Evolutionary conservation across 2,797 vertebrate species (phyloP), one percentile per base, ranked within the genome.

Genomic region (Cuculus canorus): DNA sequence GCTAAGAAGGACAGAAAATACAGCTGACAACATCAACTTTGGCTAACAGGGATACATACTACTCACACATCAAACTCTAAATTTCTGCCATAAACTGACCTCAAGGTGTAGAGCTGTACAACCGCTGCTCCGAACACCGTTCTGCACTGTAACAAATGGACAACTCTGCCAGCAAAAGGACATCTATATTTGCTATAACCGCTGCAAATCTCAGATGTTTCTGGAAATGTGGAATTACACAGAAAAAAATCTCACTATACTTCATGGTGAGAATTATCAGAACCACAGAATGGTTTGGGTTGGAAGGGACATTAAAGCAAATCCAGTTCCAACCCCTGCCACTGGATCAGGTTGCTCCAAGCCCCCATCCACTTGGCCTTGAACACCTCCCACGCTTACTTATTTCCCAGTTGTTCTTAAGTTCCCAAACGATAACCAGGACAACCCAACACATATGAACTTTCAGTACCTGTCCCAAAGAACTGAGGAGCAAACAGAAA

Each of bases 1-100:
- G 73, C 52, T 82, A 48, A 57, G 65, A 72, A 84, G 48, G 64
- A 68, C 79, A 59, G 90, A 57, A 92, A 84, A 90, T 6, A 82
- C 1, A 94, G 60, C 54, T 43, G 63, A 69, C 54, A 66, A 28
- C 63, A 60, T 1, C 32, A 59, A 45, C 73, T 70, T 52, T 32
- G 39, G 70, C 27, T 76, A 59, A 92, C 14, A 35, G 41, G 66
- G 77, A 57, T 17, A 45, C n/a, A 50, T 8, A 45, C 24, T 33
- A 53, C 15, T 39, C 33, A 48, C 65, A 27, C 32, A 35, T 18
- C 18, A 39, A 13, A 41, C 39, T 73, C 47, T 39, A 61, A 11
- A 71, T 32, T 32, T 48, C 86, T 81, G 59, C 57, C 72, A 54
- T 30, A 24, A 45, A 39, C 10, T 1, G 5, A 79, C 50, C 48